A percentile compares a stretch with the other conserved stretches of the same genome.
Conservation (phyloP, 1,140 invertebrate species). For the Drosophila ironensis region DNA sequence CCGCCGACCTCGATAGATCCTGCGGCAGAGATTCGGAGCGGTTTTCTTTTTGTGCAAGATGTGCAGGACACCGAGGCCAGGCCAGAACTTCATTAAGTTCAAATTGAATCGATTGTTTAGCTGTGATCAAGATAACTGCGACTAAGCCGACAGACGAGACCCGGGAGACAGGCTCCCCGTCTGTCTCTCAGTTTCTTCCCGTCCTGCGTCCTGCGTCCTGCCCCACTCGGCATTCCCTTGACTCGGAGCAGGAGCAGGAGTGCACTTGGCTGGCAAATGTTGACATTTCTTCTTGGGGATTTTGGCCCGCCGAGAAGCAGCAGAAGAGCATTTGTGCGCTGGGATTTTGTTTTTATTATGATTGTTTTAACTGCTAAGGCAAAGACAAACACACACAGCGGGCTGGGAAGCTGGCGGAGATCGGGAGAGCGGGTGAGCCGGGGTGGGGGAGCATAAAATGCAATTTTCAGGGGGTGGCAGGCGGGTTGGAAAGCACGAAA, state of each 20-base stretch:
- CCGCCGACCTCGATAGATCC: neutral
- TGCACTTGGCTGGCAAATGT: slow-evolving; percentile 69
- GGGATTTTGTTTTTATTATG: slow-evolving; percentile 77
- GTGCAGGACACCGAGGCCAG: no score
- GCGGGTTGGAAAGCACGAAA: slow-evolving; percentile 23
- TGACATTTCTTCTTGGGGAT: slow-evolving; percentile 64
- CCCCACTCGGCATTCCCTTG: slow-evolving; percentile 5
- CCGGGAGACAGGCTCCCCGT: slow-evolving; percentile 17
- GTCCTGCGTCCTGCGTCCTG: neutral
- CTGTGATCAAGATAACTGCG: slow-evolving; percentile 63
- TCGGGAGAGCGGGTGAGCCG: neutral
- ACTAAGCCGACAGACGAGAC: slow-evolving; percentile 58
- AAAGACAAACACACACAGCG: slow-evolving; percentile 59
- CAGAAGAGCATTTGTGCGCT: slow-evolving; percentile 45
- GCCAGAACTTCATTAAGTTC: slow-evolving; percentile 57
- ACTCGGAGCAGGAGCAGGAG: slow-evolving; percentile 45
- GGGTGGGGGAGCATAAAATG: slow-evolving; percentile 61
- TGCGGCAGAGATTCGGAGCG: neutral
- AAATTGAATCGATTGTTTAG: slow-evolving; percentile 74
- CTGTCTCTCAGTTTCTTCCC: slow-evolving; percentile 3
- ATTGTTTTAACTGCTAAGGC: slow-evolving; percentile 75
- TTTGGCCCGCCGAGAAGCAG: slow-evolving; percentile 23
- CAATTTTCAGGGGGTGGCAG: slow-evolving; percentile 45
- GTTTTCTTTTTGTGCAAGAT: neutral
- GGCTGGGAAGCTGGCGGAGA: neutral